A percentile compares a stretch with the other conserved stretches of the same genome.
Evolutionary conservation across 2,797 vertebrate species (phyloP).

Genomic region (Octomys mimax): DNA sequence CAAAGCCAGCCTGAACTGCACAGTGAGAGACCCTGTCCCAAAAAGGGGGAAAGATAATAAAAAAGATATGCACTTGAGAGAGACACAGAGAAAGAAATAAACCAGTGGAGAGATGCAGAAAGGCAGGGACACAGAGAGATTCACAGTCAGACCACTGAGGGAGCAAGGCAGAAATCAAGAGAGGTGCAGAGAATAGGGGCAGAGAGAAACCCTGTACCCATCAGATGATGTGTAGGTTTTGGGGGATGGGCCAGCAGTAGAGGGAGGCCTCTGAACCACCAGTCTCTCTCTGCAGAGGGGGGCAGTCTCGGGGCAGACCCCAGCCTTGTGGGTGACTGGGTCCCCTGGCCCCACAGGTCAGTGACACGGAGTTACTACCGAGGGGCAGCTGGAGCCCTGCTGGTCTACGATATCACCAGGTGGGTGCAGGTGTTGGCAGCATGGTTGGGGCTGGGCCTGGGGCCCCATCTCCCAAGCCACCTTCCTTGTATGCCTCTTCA

Average conservation of each 20-base stretch:
- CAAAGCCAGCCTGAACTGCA: not conserved
- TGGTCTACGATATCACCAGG: conserved; percentile 98
- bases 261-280: conserved; percentile 47
- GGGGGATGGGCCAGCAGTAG: not conserved
- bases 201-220: not conserved
- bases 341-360: conserved; percentile 89
- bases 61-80: not conserved
- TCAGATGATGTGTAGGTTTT: not conserved
- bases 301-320: conserved; percentile 65
- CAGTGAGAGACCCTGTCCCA: not conserved
- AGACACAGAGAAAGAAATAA: not conserved
- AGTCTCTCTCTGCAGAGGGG: conserved; percentile 58
- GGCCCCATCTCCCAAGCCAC: not conserved
- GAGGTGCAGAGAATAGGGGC: not conserved
- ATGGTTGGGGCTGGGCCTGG: not conserved
- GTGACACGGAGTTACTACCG: conserved; percentile 97
- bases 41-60: not conserved
- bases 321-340: conserved; percentile 62
- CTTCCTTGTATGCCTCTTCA: not conserved
- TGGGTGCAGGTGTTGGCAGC: conserved; percentile 75
- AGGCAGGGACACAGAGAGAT: not conserved
- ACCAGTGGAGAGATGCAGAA: not conserved
- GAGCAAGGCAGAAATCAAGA: not conserved
- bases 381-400: conserved; percentile 95
- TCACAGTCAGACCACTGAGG: not conserved